Evolutionary conservation across 2,113 vertebrate species (phyloP), one percentile per base, ranked within the genome.

Genomic region (Camelus dromedarius): DNA sequence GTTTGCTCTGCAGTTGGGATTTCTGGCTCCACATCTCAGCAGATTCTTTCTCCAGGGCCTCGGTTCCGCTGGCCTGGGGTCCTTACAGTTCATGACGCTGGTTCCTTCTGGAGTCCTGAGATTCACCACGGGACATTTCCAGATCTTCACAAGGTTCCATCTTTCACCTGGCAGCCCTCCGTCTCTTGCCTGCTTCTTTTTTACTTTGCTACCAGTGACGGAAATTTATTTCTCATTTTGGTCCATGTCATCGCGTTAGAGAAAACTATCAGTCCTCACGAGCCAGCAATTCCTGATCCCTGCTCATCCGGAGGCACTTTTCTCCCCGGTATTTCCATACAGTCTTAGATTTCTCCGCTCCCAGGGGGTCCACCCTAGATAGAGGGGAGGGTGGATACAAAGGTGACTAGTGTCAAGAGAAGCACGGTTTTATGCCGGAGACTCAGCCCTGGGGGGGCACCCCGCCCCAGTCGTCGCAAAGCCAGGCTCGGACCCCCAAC

Each of bases 1-100:
- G 80, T 11, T 96, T 97, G 24, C 98, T 94, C 11, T 85, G 98
- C 89, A 97, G 98, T 62, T 64, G 95, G 77, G 96, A 97, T 69
- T 97, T 89, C 2, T 95, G 97, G 4, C 96, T 96, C 0, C 98
- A 97, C 8, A 89, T 88, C 85, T 95, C 96, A 0, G 79, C 75
- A 0, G 98, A 81, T 32, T 62, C 84, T 0, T 6, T 54, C 20
- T 54, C 0, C 54, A 79, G 54, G 13, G 84, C 62, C 1, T 81
- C 97, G 0, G 50, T 22, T 24, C 95, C 35, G 11, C 62, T 10
- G 64, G 60, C 64, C 72, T 2, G 24, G 0, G 96, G 91, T 13
- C 97, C 97, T 1, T 90, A 80, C 2, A 97, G 97, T 42, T 19
- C 97, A 0, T 82, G 60, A 1, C 97, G 97, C n/a, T 24, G 81